phyloP scores from a whole-genome alignment of 2,888 invertebrate genomes.

The Philopedon plagiatum region DNA sequence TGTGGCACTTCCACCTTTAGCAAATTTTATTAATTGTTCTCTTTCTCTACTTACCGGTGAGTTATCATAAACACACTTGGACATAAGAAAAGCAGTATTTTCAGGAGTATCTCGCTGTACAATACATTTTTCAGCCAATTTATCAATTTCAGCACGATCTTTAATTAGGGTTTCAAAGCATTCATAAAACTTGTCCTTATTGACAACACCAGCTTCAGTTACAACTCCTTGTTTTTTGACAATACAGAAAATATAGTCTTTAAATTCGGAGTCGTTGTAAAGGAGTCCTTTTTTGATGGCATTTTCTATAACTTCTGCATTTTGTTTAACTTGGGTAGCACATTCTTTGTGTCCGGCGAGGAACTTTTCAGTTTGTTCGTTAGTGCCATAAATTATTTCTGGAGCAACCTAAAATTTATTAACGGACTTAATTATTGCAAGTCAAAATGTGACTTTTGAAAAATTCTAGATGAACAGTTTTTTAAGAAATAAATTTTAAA shows the following conservation, averaged over 20 bases:
- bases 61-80: slow-evolving; percentile 50
- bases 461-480: no score
- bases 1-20: no score
- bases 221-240: slow-evolving; percentile 41
- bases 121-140: slow-evolving; percentile 49
- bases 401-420: slow-evolving; percentile 24
- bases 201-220: slow-evolving; percentile 41
- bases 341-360: slow-evolving; percentile 42
- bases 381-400: slow-evolving; percentile 14
- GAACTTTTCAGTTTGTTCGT: slow-evolving; percentile 36
- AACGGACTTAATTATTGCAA: no score
- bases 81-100: slow-evolving; percentile 49
- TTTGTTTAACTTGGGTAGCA: slow-evolving; percentile 21
- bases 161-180: slow-evolving; percentile 17
- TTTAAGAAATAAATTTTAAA: no score
- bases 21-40: no score
- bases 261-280: slow-evolving; percentile 38
- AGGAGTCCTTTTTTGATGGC: slow-evolving; percentile 35
- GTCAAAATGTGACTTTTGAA: no score
- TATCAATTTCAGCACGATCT: slow-evolving; percentile 25
- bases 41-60: slow-evolving; percentile 19
- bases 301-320: slow-evolving; percentile 24
- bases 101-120: slow-evolving; percentile 49
- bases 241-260: slow-evolving; percentile 42
- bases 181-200: slow-evolving; percentile 27